These are phyloP conservation scores for Bagarius yarrelli DNA, from an alignment of 2,113 vertebrate genomes.

Conservation along the genomic window DNA sequence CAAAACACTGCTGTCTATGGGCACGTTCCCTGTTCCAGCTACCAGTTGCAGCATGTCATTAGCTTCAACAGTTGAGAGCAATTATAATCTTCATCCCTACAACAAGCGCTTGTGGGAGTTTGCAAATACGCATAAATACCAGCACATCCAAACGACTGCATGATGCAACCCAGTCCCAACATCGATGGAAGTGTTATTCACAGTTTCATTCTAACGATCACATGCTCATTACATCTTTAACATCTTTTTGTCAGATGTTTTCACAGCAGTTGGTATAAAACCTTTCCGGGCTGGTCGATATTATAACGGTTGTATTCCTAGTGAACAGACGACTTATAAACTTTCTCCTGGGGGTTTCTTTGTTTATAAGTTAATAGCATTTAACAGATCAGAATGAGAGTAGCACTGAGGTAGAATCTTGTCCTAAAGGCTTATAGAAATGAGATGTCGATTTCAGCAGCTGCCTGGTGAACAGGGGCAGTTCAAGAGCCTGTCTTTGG, in stretches of 20 bases:
- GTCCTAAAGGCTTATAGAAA: background rate
- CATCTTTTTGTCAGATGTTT: constrained; percentile 16
- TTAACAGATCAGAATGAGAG: constrained; percentile 23
- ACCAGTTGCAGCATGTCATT: constrained; percentile 56
- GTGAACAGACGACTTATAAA: constrained; percentile 40
- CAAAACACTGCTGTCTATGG: background rate
- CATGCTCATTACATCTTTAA: constrained; percentile 21
- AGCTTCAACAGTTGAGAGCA: constrained; percentile 55
- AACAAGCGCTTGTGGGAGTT: constrained; percentile 42
- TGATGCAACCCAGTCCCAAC: constrained; percentile 29
- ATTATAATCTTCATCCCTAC: constrained; percentile 49
- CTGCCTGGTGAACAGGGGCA: constrained; percentile 18
- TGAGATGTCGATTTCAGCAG: background rate
- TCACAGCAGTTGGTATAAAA: constrained; percentile 12
- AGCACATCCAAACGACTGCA: constrained; percentile 38
- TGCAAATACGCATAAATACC: constrained; percentile 33
- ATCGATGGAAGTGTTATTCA: constrained; percentile 31
- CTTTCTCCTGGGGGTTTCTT: constrained; percentile 3
- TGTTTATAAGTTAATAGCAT: background rate
- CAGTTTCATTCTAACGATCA: constrained; percentile 25
- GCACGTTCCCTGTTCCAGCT: constrained; percentile 22
- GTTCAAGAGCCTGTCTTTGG: too few species aligned
- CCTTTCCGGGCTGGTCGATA: constrained; percentile 3
- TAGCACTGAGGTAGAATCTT: background rate
- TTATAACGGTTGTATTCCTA: background rate